Base-by-base conservation (phyloP, 2,797 vertebrate species). In the Urocyon cinereoargenteus region DNA sequence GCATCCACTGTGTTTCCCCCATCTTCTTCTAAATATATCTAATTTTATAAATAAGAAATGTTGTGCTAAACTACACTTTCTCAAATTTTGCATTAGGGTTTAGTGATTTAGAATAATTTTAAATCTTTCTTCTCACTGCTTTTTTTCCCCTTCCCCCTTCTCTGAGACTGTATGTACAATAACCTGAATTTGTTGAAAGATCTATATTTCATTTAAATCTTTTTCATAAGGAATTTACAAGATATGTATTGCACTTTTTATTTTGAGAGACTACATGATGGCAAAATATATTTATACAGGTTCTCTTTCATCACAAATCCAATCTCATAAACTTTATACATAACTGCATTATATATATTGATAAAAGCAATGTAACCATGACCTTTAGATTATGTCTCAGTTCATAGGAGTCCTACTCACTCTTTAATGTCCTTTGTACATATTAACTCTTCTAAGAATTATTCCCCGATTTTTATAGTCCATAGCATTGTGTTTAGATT, bases 31-130 rank as follows among this genome's bases (percentile, higher is more conserved):
- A 91, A 93, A 84, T 83, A 72, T 66, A 82, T 86, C 91, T 36
- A 72, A 51, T 96, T 86, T 94, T 92, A 90, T 96, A 96, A 90
- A 92, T 86, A 96, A 97, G 77, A 92, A 97, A 89, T 45, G 61
- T 86, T 57, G n/a, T 61, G 36, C 51, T 92, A 92, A 96, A 70
- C 79, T 83, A 78, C 3, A 86, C 22, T 89, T 28, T 90, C 31
- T 55, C 45, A 77, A 86, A 57, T 84, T 96, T 89, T 89, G 26
- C 45, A 36, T 34, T 86, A 75, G 36, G 3, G 57, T 34, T 68
- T 51, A 84, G 21, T 92, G 57, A 83, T 34, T 72, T 91, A 77
- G 21, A 96, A n/a, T 64, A 86, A 86, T 88, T 90, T 95, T 90
- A 89, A 57, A 45, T 72, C 78, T 96, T 92, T n/a, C 3, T 84